Evolutionary conservation across 2,888 invertebrate genomes (phyloP).

Genomic region (Caenorhabditis imperialis): DNA sequence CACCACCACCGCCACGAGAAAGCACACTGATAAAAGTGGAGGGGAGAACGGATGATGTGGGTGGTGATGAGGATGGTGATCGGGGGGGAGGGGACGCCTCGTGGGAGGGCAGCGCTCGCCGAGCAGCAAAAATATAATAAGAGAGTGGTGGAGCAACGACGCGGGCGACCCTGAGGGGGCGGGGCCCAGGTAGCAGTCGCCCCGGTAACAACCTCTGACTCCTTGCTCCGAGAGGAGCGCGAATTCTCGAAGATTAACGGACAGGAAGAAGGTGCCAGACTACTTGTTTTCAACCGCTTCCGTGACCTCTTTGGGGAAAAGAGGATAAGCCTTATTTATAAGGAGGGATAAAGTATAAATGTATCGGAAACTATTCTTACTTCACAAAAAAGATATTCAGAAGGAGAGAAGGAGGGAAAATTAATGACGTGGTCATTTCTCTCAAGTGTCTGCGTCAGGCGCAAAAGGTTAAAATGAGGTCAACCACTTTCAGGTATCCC

Average conservation of each 20-base stretch:
- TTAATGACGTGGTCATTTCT: slow-evolving; percentile 14
- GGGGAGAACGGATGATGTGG: slow-evolving; percentile 2
- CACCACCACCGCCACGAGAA: neutral
- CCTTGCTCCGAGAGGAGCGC: neutral
- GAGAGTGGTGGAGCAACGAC: slow-evolving; percentile 5
- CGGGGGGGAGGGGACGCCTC: neutral
- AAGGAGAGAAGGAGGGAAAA: too few species aligned
- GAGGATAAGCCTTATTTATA: neutral
- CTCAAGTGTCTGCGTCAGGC: too few species aligned
- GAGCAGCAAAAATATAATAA: slow-evolving; percentile 18
- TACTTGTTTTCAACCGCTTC: slow-evolving; percentile 4
- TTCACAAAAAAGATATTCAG: too few species aligned
- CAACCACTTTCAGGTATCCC: too few species aligned
- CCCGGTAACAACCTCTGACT: slow-evolving; percentile 19
- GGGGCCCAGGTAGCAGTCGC: slow-evolving; percentile 7
- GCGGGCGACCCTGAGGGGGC: slow-evolving; percentile 9
- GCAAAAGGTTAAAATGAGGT: too few species aligned
- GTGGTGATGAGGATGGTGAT: slow-evolving; percentile 6
- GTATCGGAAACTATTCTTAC: too few species aligned
- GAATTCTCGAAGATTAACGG: slow-evolving; percentile 7
- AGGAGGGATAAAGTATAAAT: too few species aligned
- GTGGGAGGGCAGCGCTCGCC: neutral
- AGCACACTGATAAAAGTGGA: neutral
- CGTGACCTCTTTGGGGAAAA: neutral
- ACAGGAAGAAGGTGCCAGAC: neutral